phyloP scores from a whole-genome alignment of 2,113 vertebrate genomes.

The Paracyprichromis sp. region DNA sequence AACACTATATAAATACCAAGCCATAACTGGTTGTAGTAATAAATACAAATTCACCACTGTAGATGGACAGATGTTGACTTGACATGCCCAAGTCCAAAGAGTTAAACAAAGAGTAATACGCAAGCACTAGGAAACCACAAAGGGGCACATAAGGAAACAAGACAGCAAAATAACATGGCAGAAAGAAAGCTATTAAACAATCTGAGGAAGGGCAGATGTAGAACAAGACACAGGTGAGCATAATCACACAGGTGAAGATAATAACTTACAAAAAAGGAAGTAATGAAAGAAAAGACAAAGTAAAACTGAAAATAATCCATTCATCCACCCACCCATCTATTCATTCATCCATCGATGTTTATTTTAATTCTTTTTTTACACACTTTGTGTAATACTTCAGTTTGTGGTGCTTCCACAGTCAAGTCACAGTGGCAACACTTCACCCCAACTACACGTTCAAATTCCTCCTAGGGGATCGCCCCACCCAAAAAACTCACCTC shows the following conservation, averaged over 20 bases:
- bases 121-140: background rate
- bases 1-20: background rate
- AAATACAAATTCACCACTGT: background rate
- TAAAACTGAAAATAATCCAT: background rate
- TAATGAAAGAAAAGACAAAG: background rate
- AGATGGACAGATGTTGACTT: background rate
- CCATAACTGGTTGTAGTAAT: background rate
- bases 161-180: background rate
- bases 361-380: background rate
- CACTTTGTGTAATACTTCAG: background rate
- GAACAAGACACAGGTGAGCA: background rate
- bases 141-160: background rate
- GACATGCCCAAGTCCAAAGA: background rate
- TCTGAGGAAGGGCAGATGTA: background rate
- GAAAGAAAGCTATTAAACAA: background rate
- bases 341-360: background rate
- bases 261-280: background rate
- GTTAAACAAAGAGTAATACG: background rate
- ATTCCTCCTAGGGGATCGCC: background rate
- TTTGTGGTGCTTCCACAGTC: background rate
- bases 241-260: background rate
- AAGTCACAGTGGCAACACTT: background rate
- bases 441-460: background rate
- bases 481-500: background rate
- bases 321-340: background rate